phyloP scores from a whole-genome alignment of 1,140 invertebrate genomes.

The Branchinecta lynchi region DNA sequence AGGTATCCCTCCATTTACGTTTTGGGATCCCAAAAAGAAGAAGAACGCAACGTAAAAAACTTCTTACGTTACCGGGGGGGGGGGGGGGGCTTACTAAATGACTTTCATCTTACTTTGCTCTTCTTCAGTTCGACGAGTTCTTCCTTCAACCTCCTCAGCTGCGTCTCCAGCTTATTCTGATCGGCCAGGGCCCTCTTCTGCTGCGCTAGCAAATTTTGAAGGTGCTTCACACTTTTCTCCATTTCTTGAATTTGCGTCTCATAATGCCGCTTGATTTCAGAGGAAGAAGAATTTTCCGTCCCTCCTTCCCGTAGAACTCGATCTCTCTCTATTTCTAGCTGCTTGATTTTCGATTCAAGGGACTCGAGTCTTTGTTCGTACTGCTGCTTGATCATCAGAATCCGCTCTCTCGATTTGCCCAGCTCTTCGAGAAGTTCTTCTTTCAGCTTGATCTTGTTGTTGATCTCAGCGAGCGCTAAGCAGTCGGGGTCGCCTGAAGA shows the following conservation, averaged over 20 bases:
- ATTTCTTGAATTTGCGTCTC: conserved; percentile 66
- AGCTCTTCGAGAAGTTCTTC: conserved; percentile 84
- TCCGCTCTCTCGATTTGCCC: conserved; percentile 64
- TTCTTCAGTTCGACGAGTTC: conserved; percentile 79
- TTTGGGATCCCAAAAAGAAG: too few relatives aligned
- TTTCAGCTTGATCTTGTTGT: conserved; percentile 79
- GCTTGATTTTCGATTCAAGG: conserved; percentile 67
- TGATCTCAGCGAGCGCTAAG: conserved; percentile 61
- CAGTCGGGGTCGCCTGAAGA: conserved; percentile 28
- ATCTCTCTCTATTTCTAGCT: conserved; percentile 83
- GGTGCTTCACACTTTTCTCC: conserved; percentile 68
- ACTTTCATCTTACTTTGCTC: conserved; percentile 43
- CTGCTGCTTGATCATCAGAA: conserved; percentile 66
- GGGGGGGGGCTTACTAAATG: too few relatives aligned
- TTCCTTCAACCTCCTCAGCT: conserved; percentile 55
- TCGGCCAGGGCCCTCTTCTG: conserved; percentile 66
- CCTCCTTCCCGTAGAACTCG: conserved; percentile 47
- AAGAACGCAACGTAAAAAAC: too few relatives aligned
- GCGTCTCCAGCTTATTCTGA: conserved; percentile 64
- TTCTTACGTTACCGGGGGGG: too few relatives aligned
- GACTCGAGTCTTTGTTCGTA: conserved; percentile 89
- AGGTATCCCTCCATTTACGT: too few relatives aligned
- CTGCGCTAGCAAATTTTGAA: conserved; percentile 77
- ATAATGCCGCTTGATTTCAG: conserved; percentile 36
- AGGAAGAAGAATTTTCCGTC: neutral